Percentiles rank a stretch among this genome's conserved stretches.
Evolutionary conservation across 2,888 invertebrate species (phyloP).

Genomic region (Sphecodes monilicornis): DNA sequence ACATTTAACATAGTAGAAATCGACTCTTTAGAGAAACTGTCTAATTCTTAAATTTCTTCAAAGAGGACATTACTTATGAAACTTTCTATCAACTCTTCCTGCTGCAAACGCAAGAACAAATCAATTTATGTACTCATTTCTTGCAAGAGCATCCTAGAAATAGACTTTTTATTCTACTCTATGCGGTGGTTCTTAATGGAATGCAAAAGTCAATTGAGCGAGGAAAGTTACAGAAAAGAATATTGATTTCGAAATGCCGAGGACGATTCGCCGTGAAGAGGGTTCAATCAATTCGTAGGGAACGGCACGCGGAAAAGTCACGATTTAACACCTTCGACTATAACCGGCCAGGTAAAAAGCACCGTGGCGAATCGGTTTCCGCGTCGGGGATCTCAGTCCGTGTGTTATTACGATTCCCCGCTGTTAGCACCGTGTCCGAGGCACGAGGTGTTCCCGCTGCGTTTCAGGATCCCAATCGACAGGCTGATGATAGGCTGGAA

Average conservation of each 20-base stretch:
- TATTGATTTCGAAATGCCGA: neutral
- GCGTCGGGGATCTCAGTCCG: neutral
- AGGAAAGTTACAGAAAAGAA: neutral
- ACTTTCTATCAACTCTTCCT: too few relatives aligned
- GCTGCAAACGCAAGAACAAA: neutral
- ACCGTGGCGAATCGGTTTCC: constrained; percentile 5
- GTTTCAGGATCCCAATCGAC: constrained; percentile 46
- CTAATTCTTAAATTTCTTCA: neutral
- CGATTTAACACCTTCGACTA: neutral
- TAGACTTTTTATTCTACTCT: neutral
- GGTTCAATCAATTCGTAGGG: neutral
- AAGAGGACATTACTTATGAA: neutral
- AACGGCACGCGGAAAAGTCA: constrained; percentile 7
- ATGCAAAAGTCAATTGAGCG: neutral
- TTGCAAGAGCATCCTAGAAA: neutral
- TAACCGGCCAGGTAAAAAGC: neutral
- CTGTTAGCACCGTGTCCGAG: constrained; percentile 26
- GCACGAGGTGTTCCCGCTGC: constrained; percentile 13
- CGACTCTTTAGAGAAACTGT: neutral
- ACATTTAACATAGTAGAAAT: too few relatives aligned
- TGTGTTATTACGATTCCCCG: constrained; percentile 47
- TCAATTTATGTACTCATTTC: neutral
- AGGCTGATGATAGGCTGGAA: constrained; percentile 57
- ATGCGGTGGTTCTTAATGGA: neutral
- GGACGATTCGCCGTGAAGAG: neutral